Conservation (phyloP, 2,113 vertebrate species). For the Buteo buteo region DNA sequence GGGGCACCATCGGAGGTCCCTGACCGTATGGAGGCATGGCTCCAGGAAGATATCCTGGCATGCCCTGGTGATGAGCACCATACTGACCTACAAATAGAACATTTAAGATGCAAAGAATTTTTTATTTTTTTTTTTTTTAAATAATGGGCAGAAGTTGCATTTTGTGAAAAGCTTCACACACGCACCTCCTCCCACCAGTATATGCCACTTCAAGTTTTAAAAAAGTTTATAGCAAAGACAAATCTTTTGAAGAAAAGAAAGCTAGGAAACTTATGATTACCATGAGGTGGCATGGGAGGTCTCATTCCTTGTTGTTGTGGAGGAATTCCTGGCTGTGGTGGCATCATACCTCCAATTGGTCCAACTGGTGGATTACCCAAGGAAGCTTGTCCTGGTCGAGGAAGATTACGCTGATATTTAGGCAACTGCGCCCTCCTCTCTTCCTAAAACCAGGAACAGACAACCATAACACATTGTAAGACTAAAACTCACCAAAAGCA, state of each 20-base stretch:
- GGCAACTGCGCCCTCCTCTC: slow-evolving; percentile 93
- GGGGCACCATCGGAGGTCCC: slow-evolving; percentile 94
- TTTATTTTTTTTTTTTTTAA: not conserved
- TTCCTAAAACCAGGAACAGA: slow-evolving; percentile 77
- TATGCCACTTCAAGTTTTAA: not conserved
- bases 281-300: slow-evolving; percentile 86
- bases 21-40: slow-evolving; percentile 95
- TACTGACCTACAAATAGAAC: slow-evolving; percentile 87
- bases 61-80: slow-evolving; percentile 93
- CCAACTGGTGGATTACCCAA: slow-evolving; percentile 84
- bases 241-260: not conserved
- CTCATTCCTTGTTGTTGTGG: slow-evolving; percentile 92
- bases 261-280: slow-evolving; percentile 58
- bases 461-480: not conserved
- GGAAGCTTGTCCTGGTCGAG: slow-evolving; percentile 86
- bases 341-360: slow-evolving; percentile 90
- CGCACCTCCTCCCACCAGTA: not conserved
- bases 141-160: not conserved
- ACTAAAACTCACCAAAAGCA: not conserved
- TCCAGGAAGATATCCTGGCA: slow-evolving; percentile 94
- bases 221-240: not conserved
- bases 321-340: slow-evolving; percentile 85
- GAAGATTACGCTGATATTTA: slow-evolving; percentile 92
- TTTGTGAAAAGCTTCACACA: not conserved
- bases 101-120: slow-evolving; percentile 45